Evolutionary conservation across 2,888 invertebrate species (phyloP).

Genomic region (Latheticus oryzae): DNA sequence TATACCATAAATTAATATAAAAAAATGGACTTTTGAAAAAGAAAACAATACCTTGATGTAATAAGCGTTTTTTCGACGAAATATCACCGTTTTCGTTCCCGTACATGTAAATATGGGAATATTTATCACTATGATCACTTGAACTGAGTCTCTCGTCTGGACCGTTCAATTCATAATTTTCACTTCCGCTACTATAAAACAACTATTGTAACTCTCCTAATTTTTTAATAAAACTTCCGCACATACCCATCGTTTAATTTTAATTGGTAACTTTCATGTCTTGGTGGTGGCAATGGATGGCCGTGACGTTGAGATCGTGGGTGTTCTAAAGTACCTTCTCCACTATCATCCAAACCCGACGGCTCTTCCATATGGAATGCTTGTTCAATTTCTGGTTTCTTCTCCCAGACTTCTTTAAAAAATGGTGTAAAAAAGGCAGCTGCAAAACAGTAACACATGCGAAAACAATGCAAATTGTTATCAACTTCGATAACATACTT

Average conservation of each 20-base stretch:
- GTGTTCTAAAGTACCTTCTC: constrained; percentile 78
- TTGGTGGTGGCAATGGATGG: constrained; percentile 75
- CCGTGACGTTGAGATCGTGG: constrained; percentile 72
- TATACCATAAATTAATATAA: constrained; percentile 57
- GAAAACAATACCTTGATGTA: constrained; percentile 54
- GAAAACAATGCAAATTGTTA: neutral
- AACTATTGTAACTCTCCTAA: neutral
- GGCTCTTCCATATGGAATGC: constrained; percentile 89
- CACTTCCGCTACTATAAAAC: constrained; percentile 69
- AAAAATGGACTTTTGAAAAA: no score
- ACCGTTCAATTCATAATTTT: constrained; percentile 74
- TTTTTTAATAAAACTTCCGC: neutral
- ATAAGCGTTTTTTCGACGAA: constrained; percentile 54
- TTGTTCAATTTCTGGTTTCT: constrained; percentile 94
- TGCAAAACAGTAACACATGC: constrained; percentile 60
- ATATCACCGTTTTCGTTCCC: constrained; percentile 70
- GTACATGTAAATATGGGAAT: constrained; percentile 73
- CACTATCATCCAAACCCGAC: constrained; percentile 71
- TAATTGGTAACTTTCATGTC: constrained; percentile 83
- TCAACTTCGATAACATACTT: no score
- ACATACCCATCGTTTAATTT: constrained; percentile 71
- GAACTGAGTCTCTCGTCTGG: constrained; percentile 71
- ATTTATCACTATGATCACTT: constrained; percentile 78
- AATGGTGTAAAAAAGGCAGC: constrained; percentile 95
- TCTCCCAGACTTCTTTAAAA: constrained; percentile 96